These are phyloP conservation scores for Trachelus iudaicus DNA, from an alignment of 2,888 invertebrate species.

Conservation along the genomic window DNA sequence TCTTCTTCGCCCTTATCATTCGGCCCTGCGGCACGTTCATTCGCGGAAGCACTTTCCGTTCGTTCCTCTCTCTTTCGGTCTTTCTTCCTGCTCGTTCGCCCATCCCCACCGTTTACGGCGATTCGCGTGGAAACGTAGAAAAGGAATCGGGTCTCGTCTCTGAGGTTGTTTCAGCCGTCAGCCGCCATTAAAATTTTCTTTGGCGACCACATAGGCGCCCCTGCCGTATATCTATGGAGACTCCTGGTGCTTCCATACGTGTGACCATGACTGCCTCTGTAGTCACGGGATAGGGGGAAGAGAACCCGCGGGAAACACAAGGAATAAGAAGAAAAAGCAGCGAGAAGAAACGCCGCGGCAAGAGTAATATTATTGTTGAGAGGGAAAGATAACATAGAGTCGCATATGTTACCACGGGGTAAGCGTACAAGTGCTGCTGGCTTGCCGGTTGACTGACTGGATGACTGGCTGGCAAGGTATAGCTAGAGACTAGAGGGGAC, in stretches of 20 bases:
- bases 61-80: not conserved
- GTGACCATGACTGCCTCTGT: not conserved
- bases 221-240: not conserved
- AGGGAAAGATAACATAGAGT: conserved; percentile 53
- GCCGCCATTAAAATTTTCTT: conserved; percentile 29
- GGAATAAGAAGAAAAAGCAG: conserved; percentile 12
- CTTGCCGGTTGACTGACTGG: not conserved
- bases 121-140: conserved; percentile 17
- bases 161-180: conserved; percentile 17
- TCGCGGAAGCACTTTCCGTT: not conserved
- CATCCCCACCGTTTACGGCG: conserved; percentile 6
- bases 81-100: not conserved
- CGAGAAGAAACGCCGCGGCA: conserved; percentile 36
- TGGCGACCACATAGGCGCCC: conserved; percentile 16
- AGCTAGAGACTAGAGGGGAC: not conserved
- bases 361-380: conserved; percentile 56
- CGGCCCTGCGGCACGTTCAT: not conserved
- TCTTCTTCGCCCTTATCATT: not conserved
- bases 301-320: not conserved
- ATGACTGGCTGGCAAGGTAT: not conserved
- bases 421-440: not conserved
- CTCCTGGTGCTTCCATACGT: not conserved
- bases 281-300: not conserved
- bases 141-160: not conserved
- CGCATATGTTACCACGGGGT: conserved; percentile 45